Evolutionary conservation across 2,113 vertebrate genomes (phyloP).

Genomic region (Oenanthe oenanthe): DNA sequence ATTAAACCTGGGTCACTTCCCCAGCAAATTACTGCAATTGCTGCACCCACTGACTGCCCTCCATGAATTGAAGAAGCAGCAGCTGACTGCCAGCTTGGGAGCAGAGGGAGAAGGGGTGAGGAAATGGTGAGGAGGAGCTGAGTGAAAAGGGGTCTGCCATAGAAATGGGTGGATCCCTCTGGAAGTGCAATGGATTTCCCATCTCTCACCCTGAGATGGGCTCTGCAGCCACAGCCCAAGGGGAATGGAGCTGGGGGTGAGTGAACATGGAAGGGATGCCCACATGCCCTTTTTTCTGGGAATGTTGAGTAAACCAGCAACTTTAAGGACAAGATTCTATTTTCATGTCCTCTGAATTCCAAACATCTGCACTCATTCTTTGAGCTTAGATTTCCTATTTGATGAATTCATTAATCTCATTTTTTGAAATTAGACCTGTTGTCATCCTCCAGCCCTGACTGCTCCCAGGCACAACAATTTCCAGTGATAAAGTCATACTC

Average conservation of each 20-base stretch:
- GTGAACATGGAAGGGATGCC: not conserved
- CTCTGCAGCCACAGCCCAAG: not conserved
- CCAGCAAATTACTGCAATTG: constrained; percentile 51
- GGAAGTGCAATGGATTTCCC: not conserved
- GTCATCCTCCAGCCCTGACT: not conserved
- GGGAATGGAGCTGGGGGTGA: not conserved
- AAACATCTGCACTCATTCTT: not conserved
- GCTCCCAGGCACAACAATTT: not conserved
- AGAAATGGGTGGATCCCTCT: not conserved
- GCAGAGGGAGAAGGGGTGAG: not conserved
- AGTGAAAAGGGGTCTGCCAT: not conserved
- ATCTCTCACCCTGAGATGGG: not conserved
- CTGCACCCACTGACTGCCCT: not conserved
- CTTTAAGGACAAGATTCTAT: not conserved
- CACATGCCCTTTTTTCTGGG: not conserved
- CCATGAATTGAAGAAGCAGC: not conserved
- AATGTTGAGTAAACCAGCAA: not conserved
- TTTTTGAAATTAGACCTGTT: not conserved
- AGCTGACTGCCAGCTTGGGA: not conserved
- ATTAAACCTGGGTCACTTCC: constrained; percentile 83
- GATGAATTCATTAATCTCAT: not conserved
- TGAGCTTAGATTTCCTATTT: not conserved
- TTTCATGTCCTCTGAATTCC: not conserved
- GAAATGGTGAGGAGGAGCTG: not conserved
- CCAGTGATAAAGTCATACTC: not conserved